phyloP scores from a whole-genome alignment of 1,140 invertebrate genomes.

The Diprion similis region DNA sequence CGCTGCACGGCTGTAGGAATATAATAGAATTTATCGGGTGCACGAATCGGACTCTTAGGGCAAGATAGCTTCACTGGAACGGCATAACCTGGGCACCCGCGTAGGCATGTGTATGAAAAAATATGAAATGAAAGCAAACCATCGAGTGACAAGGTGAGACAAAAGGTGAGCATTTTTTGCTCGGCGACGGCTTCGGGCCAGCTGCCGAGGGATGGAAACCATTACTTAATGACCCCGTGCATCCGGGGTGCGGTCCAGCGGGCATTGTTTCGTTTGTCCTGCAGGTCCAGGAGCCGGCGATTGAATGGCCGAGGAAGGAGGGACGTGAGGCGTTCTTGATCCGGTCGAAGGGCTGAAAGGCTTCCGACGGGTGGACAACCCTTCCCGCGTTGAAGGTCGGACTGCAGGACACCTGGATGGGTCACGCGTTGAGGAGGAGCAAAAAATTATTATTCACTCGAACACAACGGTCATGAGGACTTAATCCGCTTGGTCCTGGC shows the following conservation, averaged over 20 bases:
- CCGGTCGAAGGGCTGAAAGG: constrained; percentile 46
- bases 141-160: constrained; percentile 22
- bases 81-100: background rate
- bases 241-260: constrained; percentile 60
- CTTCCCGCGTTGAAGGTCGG: constrained; percentile 26
- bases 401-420: constrained; percentile 49
- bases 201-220: constrained; percentile 15
- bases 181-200: constrained; percentile 11
- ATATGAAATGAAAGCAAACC: background rate
- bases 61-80: constrained; percentile 16
- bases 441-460: constrained; percentile 30
- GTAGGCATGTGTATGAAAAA: constrained; percentile 19
- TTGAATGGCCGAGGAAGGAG: constrained; percentile 50
- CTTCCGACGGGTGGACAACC: constrained; percentile 41
- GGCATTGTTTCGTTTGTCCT: constrained; percentile 50
- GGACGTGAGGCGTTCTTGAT: background rate
- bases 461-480: constrained; percentile 20
- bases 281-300: constrained; percentile 40
- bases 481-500: background rate
- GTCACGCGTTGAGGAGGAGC: constrained; percentile 24
- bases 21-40: background rate
- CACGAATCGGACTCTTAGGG: background rate
- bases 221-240: constrained; percentile 30
- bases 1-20: too few relatives aligned
- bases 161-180: constrained; percentile 26